Evolutionary conservation across 2,113 vertebrate genomes (phyloP).

Genomic region (Aphyosemion australe): DNA sequence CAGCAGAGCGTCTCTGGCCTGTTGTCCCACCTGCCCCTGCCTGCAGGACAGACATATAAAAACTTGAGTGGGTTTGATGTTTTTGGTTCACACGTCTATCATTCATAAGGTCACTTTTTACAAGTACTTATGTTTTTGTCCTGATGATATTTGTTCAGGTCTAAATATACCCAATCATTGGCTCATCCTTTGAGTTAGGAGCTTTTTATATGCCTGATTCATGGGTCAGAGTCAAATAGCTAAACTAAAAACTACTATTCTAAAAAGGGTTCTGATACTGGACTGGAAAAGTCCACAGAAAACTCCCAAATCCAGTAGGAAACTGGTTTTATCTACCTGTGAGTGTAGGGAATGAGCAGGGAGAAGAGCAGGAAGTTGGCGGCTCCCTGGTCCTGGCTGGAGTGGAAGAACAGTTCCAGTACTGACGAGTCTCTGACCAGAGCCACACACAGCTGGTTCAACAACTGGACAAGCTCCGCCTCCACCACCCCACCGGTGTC

Average conservation of each 20-base stretch:
- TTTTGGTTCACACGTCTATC: too few species aligned
- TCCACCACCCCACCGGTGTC: slow-evolving; percentile 78
- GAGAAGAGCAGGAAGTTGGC: slow-evolving; percentile 97
- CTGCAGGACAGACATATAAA: slow-evolving; percentile 64
- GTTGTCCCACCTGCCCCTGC: slow-evolving; percentile 88
- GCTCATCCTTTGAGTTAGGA: too few species aligned
- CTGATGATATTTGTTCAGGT: too few species aligned
- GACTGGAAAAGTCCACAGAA: too few species aligned
- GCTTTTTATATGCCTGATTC: too few species aligned
- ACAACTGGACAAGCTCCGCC: slow-evolving; percentile 85
- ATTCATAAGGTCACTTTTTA: too few species aligned
- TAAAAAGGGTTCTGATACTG: too few species aligned
- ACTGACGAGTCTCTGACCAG: slow-evolving; percentile 92
- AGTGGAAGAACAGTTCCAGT: slow-evolving; percentile 96
- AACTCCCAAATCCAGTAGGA: too few species aligned
- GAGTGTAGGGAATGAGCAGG: slow-evolving; percentile 92
- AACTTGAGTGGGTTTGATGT: too few species aligned
- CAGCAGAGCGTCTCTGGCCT: slow-evolving; percentile 90
- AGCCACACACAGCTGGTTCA: slow-evolving; percentile 89
- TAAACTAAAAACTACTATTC: too few species aligned
- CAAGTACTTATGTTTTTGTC: background rate
- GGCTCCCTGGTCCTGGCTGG: slow-evolving; percentile 93
- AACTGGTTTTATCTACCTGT: slow-evolving; percentile 73
- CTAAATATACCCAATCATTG: too few species aligned
- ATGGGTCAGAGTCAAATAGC: too few species aligned